phyloP scores from a whole-genome alignment of 2,113 vertebrate species.

The Dasyornis broadbenti region DNA sequence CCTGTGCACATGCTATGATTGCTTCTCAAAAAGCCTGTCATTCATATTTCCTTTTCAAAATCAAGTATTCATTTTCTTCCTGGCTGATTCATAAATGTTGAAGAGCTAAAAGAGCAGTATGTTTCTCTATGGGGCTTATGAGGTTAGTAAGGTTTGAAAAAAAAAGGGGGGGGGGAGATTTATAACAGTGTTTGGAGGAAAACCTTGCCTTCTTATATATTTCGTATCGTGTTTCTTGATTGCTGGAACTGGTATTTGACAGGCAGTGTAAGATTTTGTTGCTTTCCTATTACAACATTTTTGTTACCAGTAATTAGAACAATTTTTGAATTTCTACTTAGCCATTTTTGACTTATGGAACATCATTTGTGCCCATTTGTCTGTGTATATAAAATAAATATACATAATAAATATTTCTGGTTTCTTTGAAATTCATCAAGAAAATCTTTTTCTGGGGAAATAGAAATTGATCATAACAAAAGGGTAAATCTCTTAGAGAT shows the following conservation, averaged over 20 bases:
- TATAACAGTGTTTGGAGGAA: neutral
- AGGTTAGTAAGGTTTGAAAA: accelerated
- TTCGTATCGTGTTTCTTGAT: neutral
- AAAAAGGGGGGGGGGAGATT: no score
- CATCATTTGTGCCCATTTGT: neutral
- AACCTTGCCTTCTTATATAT: neutral
- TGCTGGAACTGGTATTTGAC: neutral
- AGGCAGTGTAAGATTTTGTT: neutral
- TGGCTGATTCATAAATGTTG: neutral
- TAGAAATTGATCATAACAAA: neutral
- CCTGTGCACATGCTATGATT: neutral
- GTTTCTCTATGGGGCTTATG: neutral
- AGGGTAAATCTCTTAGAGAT: neutral
- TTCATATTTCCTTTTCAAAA: neutral
- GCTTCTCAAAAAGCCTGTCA: neutral
- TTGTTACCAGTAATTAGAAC: neutral
- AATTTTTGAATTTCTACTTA: neutral
- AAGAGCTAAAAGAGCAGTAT: neutral
- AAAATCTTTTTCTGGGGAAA: neutral
- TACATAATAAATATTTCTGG: no score
- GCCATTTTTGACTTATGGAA: neutral
- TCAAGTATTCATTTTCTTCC: neutral
- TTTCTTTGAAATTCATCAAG: neutral
- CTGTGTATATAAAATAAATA: no score
- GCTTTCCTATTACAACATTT: neutral